Percentiles rank a stretch among this genome's conserved stretches.
Evolutionary conservation across 2,797 vertebrate species (phyloP).

Genomic region (Hylomyscus alleni): DNA sequence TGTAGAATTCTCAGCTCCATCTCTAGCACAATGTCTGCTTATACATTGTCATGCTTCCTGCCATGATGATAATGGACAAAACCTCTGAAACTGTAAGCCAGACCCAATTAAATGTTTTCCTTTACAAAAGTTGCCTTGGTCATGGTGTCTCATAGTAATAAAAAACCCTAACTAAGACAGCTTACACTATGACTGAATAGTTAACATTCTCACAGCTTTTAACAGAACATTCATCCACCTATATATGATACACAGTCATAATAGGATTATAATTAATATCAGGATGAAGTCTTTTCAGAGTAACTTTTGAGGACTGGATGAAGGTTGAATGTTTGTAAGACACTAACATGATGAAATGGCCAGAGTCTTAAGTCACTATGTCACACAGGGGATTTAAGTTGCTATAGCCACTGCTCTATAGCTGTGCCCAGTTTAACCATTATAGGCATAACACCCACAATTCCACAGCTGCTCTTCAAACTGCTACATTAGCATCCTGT

Average conservation of each 20-base stretch:
- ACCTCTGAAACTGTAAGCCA: neutral
- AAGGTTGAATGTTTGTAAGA: slow-evolving; percentile 29
- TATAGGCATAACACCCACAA: neutral
- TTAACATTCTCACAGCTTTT: slow-evolving; percentile 42
- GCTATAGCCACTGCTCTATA: neutral
- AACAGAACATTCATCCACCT: slow-evolving; percentile 8
- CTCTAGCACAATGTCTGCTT: neutral
- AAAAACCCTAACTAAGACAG: neutral
- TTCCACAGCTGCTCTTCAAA: slow-evolving; percentile 9
- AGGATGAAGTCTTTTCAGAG: slow-evolving; percentile 38
- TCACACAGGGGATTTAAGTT: neutral
- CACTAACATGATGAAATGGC: neutral
- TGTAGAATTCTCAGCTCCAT: neutral
- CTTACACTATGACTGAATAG: neutral
- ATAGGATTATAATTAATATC: neutral
- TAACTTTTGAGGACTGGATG: slow-evolving; percentile 4
- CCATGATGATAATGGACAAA: neutral
- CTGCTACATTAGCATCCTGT: neutral
- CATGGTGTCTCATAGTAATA: neutral
- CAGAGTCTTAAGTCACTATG: neutral
- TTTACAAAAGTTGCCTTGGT: neutral
- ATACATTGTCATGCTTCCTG: neutral
- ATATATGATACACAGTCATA: neutral
- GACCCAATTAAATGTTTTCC: neutral
- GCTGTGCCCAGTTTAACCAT: neutral